These are phyloP conservation scores for Pandemis corylana DNA, from an alignment of 2,888 invertebrate genomes.

Conservation along the genomic window DNA sequence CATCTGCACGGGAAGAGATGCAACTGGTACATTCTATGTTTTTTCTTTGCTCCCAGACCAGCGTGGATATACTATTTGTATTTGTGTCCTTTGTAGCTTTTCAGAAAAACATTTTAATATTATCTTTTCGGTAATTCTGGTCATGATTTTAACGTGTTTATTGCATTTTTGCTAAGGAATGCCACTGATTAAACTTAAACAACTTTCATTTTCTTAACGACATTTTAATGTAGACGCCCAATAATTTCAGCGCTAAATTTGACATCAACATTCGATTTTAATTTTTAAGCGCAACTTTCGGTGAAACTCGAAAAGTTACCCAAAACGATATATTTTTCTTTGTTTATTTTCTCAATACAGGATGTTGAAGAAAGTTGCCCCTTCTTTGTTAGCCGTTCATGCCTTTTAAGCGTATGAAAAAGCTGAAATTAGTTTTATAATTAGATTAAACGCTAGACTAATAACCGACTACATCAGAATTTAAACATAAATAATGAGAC, in stretches of 20 bases:
- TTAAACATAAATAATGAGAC: too few relatives aligned
- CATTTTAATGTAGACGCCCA: neutral
- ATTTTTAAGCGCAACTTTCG: neutral
- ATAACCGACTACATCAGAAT: too few relatives aligned
- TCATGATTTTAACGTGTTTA: slow-evolving; percentile 22
- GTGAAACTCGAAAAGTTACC: neutral
- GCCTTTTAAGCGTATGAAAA: too few relatives aligned
- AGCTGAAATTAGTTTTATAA: too few relatives aligned
- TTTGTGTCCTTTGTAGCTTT: neutral
- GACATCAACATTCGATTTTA: neutral
- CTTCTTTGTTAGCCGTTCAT: too few relatives aligned
- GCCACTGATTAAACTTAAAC: slow-evolving; percentile 5
- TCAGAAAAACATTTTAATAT: neutral
- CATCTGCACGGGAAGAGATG: too few relatives aligned
- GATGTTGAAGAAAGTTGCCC: too few relatives aligned
- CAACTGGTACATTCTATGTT: too few relatives aligned
- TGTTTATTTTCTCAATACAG: too few relatives aligned
- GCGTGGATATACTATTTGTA: neutral
- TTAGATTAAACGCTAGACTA: too few relatives aligned
- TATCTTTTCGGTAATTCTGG: slow-evolving; percentile 3
- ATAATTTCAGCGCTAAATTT: slow-evolving; percentile 5
- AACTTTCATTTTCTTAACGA: slow-evolving; percentile 34
- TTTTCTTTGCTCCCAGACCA: too few relatives aligned
- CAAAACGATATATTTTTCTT: neutral
- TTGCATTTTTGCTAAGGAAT: slow-evolving; percentile 1